Base-by-base conservation (phyloP, 2,113 vertebrate species). In the Prolemur simus region DNA sequence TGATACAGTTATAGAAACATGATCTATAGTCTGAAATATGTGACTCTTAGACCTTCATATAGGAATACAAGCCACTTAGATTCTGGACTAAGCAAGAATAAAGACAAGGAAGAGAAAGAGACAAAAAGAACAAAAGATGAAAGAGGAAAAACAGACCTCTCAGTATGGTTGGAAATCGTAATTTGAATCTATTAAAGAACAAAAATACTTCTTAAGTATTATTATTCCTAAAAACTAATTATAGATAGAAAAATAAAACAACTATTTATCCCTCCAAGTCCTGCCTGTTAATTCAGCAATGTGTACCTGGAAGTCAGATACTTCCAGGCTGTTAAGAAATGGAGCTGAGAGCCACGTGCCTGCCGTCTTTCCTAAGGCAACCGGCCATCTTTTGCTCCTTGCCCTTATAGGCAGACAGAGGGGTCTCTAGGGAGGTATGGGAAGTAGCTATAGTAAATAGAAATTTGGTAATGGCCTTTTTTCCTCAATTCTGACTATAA, bases 231-330 rank as follows among this genome's bases (percentile, higher is more conserved):
- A 74, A 23, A 3, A 42, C 29, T 37, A 66, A 18, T 39, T 83
- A 52, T 39, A 18, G n/a, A 52, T 69, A 56, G 68, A 82, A 85
- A 83, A 90, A 80, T 58, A 66, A 95, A 95, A n/a, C 27, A 95
- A 45, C 23, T 18, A 6, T 23, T 17, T 39, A 23, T 66, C 9
- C 6, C 23, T 84, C 17, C 25, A 39, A 6, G 45, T 82, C 21
- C 6, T 92, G 37, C 20, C 42, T 32, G 1, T 60, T 6, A 14
- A 39, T n/a, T 63, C 1, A 58, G 3, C 29, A 13, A 21, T 14
- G 4, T 8, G 8, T 77, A n/a, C 1, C 63, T 73, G 29, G 15
- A 29, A 56, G 47, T 56, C 54, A 64, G 27, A 56, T 9, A 52
- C 20, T 58, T 21, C 9, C 34, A 3, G 92, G 15, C 14, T 39